These are phyloP conservation scores for Lycia hirtaria DNA, from an alignment of 2,888 invertebrate species.

Conservation along the genomic window DNA sequence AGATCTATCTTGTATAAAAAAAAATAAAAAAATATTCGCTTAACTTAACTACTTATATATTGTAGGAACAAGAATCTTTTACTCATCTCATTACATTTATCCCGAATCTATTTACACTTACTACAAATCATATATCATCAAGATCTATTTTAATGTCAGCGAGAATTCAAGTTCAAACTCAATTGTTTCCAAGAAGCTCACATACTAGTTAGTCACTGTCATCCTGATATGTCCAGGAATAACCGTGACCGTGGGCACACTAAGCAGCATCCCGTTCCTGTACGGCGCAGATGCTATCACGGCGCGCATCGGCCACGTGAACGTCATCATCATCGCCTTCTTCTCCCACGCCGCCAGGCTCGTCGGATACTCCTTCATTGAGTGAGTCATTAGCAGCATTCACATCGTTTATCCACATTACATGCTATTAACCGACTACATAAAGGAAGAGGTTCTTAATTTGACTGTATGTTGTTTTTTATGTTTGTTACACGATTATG, in stretches of 20 bases:
- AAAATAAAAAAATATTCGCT: too few relatives aligned
- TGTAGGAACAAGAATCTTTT: too few relatives aligned
- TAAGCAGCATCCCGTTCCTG: conserved; percentile 93
- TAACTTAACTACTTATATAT: too few relatives aligned
- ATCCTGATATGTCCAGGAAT: conserved; percentile 83
- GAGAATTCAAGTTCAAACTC: conserved; percentile 13
- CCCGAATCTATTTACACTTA: too few relatives aligned
- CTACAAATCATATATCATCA: too few relatives aligned
- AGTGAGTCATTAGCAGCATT: conserved; percentile 83
- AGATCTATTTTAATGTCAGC: too few relatives aligned
- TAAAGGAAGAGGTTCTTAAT: too few relatives aligned
- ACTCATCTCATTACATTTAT: too few relatives aligned
- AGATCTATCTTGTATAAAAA: too few relatives aligned
- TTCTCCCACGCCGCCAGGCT: conserved; percentile 93
- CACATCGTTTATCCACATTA: neutral
- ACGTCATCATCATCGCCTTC: conserved; percentile 93
- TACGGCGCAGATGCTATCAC: conserved; percentile 94
- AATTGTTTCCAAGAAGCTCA: conserved; percentile 14
- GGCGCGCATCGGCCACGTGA: conserved; percentile 92
- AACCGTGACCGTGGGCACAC: conserved; percentile 93
- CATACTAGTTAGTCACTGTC: conserved; percentile 34
- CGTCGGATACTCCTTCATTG: conserved; percentile 93
- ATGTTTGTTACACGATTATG: too few relatives aligned
- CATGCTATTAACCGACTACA: too few relatives aligned
- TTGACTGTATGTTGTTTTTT: too few relatives aligned